A percentile compares a stretch with the other conserved stretches of the same genome.
Evolutionary conservation across 2,888 invertebrate genomes (phyloP).

Genomic region (Petrolisthes cinctipes): DNA sequence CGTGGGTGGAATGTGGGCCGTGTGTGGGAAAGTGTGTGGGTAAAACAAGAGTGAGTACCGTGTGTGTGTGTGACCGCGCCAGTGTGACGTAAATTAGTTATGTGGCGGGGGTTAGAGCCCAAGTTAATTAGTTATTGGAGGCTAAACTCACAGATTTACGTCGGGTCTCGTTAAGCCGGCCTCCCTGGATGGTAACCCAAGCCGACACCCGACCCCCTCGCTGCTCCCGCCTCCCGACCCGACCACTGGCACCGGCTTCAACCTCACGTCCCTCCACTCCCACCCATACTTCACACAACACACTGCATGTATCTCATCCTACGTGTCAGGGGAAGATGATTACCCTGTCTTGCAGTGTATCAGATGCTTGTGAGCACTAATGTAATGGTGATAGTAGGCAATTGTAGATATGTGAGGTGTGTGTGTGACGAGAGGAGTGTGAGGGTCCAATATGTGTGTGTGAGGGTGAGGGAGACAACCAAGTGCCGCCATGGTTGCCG

Average conservation of each 20-base stretch:
- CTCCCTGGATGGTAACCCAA: slow-evolving; percentile 52
- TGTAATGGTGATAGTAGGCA: too few relatives aligned
- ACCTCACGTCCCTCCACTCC: background rate
- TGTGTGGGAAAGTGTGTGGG: too few relatives aligned
- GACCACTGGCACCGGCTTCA: slow-evolving; percentile 21
- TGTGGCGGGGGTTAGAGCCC: slow-evolving; percentile 47
- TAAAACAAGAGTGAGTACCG: slow-evolving; percentile 5
- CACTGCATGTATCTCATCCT: background rate
- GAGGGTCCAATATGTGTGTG: background rate
- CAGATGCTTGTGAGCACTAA: too few relatives aligned
- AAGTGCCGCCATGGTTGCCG: slow-evolving; percentile 15
- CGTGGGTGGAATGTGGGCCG: too few relatives aligned
- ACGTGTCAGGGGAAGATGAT: too few relatives aligned
- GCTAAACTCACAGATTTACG: slow-evolving; percentile 63
- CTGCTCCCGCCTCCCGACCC: slow-evolving; percentile 30
- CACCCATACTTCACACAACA: background rate
- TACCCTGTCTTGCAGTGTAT: too few relatives aligned
- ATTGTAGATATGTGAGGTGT: background rate
- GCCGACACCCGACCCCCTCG: slow-evolving; percentile 52
- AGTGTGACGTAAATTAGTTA: slow-evolving; percentile 55
- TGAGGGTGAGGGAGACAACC: background rate
- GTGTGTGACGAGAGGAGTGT: background rate
- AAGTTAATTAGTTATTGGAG: slow-evolving; percentile 64
- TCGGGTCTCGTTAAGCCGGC: slow-evolving; percentile 56
- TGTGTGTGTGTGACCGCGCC: slow-evolving; percentile 39